A percentile compares a stretch with the other conserved stretches of the same genome.
Conservation (phyloP, 2,888 invertebrate species). For the Bembecia ichneumoniformis region DNA sequence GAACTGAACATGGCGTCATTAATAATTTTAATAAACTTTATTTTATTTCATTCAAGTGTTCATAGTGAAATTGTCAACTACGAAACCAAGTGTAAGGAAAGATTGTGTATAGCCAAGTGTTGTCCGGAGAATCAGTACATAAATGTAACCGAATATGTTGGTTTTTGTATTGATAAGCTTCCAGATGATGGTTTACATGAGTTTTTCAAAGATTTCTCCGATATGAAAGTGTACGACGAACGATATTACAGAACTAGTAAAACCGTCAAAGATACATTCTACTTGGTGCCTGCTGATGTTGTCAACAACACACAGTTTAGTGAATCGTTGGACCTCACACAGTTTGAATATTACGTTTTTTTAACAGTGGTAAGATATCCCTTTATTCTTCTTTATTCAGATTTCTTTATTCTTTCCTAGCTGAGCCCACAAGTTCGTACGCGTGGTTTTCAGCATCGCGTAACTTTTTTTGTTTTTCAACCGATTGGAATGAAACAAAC, state of each 20-base stretch:
- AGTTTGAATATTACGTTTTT: neutral
- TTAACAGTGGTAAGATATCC: neutral
- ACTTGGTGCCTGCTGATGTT: neutral
- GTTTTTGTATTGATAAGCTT: neutral
- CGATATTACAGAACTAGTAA: neutral
- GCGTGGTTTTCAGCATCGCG: too few relatives aligned
- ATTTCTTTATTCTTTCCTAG: too few relatives aligned
- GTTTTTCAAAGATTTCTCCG: neutral
- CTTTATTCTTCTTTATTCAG: neutral
- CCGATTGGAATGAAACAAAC: too few relatives aligned
- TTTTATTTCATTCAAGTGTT: neutral
- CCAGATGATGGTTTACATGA: neutral
- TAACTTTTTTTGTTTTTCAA: too few relatives aligned
- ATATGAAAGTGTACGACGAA: neutral
- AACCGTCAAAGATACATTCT: slow-evolving; percentile 3
- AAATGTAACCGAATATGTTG: neutral
- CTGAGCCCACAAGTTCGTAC: too few relatives aligned
- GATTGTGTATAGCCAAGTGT: neutral
- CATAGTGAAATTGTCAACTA: neutral
- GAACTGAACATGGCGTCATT: neutral
- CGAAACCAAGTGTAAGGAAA: neutral
- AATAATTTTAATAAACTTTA: neutral
- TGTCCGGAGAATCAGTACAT: neutral
- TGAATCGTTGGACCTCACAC: neutral
- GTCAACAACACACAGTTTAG: neutral